Evolutionary conservation across 1,140 invertebrate species (phyloP).

Genomic region (Diorhabda elongata): DNA sequence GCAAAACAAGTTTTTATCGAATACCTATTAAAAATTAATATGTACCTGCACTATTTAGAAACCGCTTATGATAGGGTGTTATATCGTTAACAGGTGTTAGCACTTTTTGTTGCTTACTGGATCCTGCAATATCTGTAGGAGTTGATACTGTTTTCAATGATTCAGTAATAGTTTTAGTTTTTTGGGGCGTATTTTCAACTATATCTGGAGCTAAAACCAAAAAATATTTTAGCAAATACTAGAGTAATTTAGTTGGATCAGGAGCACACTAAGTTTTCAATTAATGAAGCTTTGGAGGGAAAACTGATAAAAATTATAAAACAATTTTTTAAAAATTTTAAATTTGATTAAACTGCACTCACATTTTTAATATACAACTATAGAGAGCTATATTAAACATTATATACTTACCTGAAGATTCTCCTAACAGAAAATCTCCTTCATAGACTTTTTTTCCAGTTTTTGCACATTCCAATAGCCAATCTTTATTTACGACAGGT

Average conservation of each 20-base stretch:
- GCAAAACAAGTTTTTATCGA: too few species aligned
- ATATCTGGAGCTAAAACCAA: slow-evolving; percentile 1
- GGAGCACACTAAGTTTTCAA: too few species aligned
- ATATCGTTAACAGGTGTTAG: slow-evolving; percentile 15
- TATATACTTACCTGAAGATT: slow-evolving; percentile 44
- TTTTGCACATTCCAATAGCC: slow-evolving; percentile 69
- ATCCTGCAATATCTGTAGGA: slow-evolving; percentile 3
- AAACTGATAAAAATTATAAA: too few species aligned
- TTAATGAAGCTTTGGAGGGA: too few species aligned
- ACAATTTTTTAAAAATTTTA: too few species aligned
- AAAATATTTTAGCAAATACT: too few species aligned
- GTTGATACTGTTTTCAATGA: not conserved
- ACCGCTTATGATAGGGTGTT: slow-evolving; percentile 6
- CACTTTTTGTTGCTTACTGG: slow-evolving; percentile 11
- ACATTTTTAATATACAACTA: too few species aligned
- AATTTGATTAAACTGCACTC: too few species aligned
- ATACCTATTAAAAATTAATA: not conserved
- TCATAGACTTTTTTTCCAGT: slow-evolving; percentile 51
- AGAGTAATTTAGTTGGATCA: too few species aligned
- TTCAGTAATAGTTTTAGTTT: not conserved
- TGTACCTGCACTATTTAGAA: slow-evolving; percentile 11
- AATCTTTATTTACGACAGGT: slow-evolving; percentile 68
- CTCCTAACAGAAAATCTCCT: slow-evolving; percentile 58
- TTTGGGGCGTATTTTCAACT: slow-evolving; percentile 3
- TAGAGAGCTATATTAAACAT: not conserved